phyloP scores from a whole-genome alignment of 1,140 invertebrate species.

The Condylostylus longicornis region DNA sequence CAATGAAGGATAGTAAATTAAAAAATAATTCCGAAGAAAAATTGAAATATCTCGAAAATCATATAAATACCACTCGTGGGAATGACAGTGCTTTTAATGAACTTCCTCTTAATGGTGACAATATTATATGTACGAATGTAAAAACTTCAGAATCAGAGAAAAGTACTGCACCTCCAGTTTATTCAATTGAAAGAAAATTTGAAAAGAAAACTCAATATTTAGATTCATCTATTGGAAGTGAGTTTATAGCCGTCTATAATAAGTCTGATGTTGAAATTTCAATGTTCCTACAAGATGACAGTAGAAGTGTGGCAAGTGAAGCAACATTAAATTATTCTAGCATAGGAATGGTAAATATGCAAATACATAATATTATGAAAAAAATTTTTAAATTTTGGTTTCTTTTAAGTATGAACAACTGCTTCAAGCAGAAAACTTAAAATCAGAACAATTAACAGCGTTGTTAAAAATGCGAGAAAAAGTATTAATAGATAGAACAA shows the following conservation, averaged over 20 bases:
- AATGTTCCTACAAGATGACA: background rate
- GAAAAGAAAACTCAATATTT: too few species aligned
- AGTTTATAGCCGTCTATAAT: conserved; percentile 10
- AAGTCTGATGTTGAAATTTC: conserved; percentile 7
- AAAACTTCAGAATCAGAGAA: too few species aligned
- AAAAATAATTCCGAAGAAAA: too few species aligned
- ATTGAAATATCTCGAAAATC: conserved; percentile 4
- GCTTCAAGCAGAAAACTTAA: conserved; percentile 10
- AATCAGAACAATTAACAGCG: conserved; percentile 9
- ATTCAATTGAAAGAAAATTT: too few species aligned
- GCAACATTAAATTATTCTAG: conserved; percentile 11
- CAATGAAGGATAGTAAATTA: too few species aligned
- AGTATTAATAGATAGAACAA: conserved; percentile 14
- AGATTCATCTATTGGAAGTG: conserved; percentile 6
- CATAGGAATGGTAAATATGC: conserved; percentile 11
- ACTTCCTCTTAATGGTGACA: too few species aligned
- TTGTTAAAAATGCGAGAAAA: conserved; percentile 16
- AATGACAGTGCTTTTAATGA: too few species aligned
- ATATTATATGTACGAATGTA: too few species aligned
- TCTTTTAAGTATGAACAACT: conserved; percentile 9
- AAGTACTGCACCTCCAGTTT: too few species aligned
- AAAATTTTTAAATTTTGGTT: conserved; percentile 1
- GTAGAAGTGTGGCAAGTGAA: conserved; percentile 7
- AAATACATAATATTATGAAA: conserved; percentile 3
- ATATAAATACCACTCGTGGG: conserved; percentile 6